phyloP scores from a whole-genome alignment of 2,797 vertebrate genomes.

The Sebastes melanostomus region DNA sequence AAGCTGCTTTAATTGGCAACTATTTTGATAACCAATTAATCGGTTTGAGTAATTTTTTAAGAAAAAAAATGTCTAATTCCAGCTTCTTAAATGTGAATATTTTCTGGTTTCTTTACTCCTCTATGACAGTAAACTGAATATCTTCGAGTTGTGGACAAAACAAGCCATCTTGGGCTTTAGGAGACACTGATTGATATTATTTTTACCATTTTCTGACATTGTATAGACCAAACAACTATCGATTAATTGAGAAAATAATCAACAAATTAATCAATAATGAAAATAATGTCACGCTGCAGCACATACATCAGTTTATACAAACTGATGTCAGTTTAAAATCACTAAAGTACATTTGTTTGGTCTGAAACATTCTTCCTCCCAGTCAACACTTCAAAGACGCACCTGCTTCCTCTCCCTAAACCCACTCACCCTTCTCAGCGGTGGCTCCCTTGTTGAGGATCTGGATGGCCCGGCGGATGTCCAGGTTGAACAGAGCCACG shows the following conservation, averaged over 20 bases:
- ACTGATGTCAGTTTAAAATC: neutral
- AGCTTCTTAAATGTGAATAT: no score
- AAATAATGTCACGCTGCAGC: neutral
- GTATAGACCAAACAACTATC: neutral
- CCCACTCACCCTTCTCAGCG: conserved; percentile 87
- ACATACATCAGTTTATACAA: neutral
- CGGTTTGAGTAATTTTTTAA: no score
- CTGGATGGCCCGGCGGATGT: conserved; percentile 96
- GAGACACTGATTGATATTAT: neutral
- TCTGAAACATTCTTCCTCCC: neutral
- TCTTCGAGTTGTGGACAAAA: neutral
- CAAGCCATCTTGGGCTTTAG: neutral
- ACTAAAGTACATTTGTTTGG: neutral
- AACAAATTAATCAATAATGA: neutral
- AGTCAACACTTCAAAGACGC: conserved; percentile 4
- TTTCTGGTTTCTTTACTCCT: no score
- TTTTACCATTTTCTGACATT: neutral
- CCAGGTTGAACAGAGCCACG: conserved; percentile 95
- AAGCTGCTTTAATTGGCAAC: no score
- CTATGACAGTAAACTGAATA: no score
- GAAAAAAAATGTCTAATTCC: no score
- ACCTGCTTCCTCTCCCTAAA: neutral
- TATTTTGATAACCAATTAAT: no score
- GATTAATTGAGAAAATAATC: neutral
- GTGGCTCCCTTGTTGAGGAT: conserved; percentile 96